A percentile compares a stretch with the other conserved stretches of the same genome.
Conservation (phyloP, 1,140 invertebrate species). For the Drosophila pallidifrons region DNA sequence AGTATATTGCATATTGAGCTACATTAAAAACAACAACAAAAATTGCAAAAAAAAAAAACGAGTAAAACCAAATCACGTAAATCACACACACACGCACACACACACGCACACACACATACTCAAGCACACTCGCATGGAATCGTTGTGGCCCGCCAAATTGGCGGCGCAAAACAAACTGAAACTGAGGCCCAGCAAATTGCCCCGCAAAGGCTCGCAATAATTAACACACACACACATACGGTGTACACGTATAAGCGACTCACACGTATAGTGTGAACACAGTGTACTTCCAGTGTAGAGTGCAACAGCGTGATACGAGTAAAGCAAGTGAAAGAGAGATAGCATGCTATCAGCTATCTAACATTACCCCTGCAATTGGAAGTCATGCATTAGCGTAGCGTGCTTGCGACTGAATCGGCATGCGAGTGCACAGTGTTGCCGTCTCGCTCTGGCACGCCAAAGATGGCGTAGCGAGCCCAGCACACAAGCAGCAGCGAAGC, state of each 20-base stretch:
- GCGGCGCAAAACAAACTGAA: slow-evolving; percentile 77
- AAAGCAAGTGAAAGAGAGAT: slow-evolving; percentile 8
- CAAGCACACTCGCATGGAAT: neutral
- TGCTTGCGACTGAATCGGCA: slow-evolving; percentile 13
- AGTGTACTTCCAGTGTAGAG: slow-evolving; percentile 64
- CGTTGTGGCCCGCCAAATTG: slow-evolving; percentile 59
- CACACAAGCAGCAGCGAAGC: slow-evolving; percentile 1
- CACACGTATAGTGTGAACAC: slow-evolving; percentile 60
- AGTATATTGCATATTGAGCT: slow-evolving; percentile 1
- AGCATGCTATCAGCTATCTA: neutral
- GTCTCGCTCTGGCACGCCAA: slow-evolving; percentile 55
- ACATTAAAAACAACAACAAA: slow-evolving; percentile 34
- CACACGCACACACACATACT: slow-evolving; percentile 10
- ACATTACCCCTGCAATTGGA: slow-evolving; percentile 65
- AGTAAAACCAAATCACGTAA: slow-evolving; percentile 57
- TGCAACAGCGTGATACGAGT: neutral
- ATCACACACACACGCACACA: slow-evolving; percentile 24
- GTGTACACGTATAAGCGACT: neutral
- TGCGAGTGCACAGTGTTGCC: neutral
- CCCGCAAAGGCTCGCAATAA: slow-evolving; percentile 49
- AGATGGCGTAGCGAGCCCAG: slow-evolving; percentile 62
- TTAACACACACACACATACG: slow-evolving; percentile 42
- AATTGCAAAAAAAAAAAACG: slow-evolving; percentile 35
- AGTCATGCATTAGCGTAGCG: slow-evolving; percentile 3
- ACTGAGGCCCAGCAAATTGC: slow-evolving; percentile 41